Conservation (phyloP, 1,140 invertebrate species). For the Aleiodes sp. region DNA sequence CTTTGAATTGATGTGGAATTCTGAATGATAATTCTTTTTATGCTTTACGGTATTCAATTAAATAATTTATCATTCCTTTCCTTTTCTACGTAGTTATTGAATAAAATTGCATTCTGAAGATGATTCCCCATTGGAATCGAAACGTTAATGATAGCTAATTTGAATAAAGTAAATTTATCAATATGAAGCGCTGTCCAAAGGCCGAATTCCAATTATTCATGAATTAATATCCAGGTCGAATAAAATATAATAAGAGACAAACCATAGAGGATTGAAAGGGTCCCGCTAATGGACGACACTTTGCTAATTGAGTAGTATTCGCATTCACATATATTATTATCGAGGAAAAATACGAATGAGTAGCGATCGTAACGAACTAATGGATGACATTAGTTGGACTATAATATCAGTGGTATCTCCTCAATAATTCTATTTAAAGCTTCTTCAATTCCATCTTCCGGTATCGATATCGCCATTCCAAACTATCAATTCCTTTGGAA, state of each 20-base stretch:
- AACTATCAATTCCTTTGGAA: not conserved
- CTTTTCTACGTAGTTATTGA: too few species aligned
- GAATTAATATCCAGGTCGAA: too few species aligned
- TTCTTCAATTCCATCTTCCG: slow-evolving; percentile 42
- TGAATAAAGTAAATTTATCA: too few species aligned
- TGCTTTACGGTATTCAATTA: too few species aligned
- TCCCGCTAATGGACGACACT: not conserved
- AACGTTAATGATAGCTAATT: too few species aligned
- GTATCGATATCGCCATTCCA: slow-evolving; percentile 15
- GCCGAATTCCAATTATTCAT: too few species aligned
- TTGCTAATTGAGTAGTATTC: not conserved
- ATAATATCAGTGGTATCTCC: slow-evolving; percentile 47
- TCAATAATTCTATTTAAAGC: slow-evolving; percentile 45
- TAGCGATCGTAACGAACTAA: slow-evolving; percentile 10
- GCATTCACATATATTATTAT: slow-evolving; percentile 20
- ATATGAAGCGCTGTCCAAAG: too few species aligned
- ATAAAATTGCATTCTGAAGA: too few species aligned
- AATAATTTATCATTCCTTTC: too few species aligned
- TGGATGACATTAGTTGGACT: slow-evolving; percentile 43
- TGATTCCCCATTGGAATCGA: too few species aligned
- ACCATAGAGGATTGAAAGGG: slow-evolving; percentile 23
- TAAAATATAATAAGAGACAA: slow-evolving; percentile 21
- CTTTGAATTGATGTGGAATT: too few species aligned
- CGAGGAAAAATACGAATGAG: slow-evolving; percentile 22
- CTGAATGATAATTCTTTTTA: too few species aligned